Conservation (phyloP, 2,113 vertebrate species). For the Pedetes capensis region DNA sequence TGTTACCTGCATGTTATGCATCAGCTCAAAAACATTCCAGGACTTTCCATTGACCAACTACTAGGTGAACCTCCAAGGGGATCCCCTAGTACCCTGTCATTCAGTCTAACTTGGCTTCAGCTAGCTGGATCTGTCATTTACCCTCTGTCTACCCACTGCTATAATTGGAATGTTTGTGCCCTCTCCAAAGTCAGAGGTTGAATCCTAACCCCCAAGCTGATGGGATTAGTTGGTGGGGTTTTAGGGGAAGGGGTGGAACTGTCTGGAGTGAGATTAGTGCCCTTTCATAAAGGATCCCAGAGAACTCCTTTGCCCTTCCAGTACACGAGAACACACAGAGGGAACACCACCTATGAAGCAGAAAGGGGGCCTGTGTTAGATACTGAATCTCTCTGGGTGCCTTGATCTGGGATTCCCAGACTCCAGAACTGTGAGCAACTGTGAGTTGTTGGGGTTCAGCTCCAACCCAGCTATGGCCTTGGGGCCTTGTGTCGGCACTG, state of each 20-base stretch:
- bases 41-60: not conserved
- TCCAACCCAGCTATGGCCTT: too few species aligned
- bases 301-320: not conserved
- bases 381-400: not conserved
- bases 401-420: not conserved
- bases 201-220: not conserved
- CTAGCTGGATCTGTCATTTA: not conserved
- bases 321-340: not conserved
- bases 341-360: not conserved
- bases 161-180: not conserved
- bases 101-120: not conserved
- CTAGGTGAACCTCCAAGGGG: not conserved
- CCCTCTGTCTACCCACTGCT: not conserved
- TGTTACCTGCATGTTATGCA: not conserved
- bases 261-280: not conserved
- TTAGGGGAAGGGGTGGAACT: not conserved
- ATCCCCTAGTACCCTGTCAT: not conserved
- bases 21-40: not conserved
- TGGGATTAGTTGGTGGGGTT: not conserved
- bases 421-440: not conserved
- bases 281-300: not conserved
- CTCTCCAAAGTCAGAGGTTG: too few species aligned
- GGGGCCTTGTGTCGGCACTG: too few species aligned
- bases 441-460: too few species aligned
- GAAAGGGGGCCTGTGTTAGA: not conserved